Conservation (phyloP, 2,888 invertebrate genomes). For the Mimachlamys varia region DNA sequence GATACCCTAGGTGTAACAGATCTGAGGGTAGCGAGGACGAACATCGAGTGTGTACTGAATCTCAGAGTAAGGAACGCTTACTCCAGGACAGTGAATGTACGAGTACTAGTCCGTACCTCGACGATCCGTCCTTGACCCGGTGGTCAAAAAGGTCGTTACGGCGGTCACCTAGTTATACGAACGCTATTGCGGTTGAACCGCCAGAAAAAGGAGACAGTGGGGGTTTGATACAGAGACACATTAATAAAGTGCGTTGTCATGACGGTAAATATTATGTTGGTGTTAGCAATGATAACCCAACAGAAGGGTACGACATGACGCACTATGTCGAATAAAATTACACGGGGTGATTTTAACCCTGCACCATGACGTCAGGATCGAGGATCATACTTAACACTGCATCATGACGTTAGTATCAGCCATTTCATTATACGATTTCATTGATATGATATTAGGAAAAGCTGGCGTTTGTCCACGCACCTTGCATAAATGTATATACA, state of each 20-base stretch:
- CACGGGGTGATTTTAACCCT: not conserved
- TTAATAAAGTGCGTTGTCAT: slow-evolving; percentile 60
- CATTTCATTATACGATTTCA: too few relatives aligned
- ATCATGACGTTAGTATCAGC: not conserved
- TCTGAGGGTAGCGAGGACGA: not conserved
- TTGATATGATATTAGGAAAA: too few relatives aligned
- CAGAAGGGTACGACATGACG: not conserved
- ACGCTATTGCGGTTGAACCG: slow-evolving; percentile 54
- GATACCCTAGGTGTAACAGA: slow-evolving; percentile 37
- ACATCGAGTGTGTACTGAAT: slow-evolving; percentile 4
- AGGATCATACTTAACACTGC: not conserved
- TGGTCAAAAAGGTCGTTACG: slow-evolving; percentile 54
- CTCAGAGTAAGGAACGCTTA: not conserved
- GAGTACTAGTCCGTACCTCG: not conserved
- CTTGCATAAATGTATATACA: too few relatives aligned
- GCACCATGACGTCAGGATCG: not conserved
- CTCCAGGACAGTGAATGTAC: slow-evolving; percentile 29
- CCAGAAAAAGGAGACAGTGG: slow-evolving; percentile 28
- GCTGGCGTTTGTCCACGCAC: too few relatives aligned
- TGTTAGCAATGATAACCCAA: slow-evolving; percentile 51
- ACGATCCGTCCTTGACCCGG: slow-evolving; percentile 7
- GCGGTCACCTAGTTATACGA: slow-evolving; percentile 70
- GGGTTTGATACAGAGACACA: slow-evolving; percentile 39
- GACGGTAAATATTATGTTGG: slow-evolving; percentile 76
- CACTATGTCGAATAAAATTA: not conserved